phyloP scores from a whole-genome alignment of 64 coral and sea anemone genomes.

The Montipora sp. region DNA sequence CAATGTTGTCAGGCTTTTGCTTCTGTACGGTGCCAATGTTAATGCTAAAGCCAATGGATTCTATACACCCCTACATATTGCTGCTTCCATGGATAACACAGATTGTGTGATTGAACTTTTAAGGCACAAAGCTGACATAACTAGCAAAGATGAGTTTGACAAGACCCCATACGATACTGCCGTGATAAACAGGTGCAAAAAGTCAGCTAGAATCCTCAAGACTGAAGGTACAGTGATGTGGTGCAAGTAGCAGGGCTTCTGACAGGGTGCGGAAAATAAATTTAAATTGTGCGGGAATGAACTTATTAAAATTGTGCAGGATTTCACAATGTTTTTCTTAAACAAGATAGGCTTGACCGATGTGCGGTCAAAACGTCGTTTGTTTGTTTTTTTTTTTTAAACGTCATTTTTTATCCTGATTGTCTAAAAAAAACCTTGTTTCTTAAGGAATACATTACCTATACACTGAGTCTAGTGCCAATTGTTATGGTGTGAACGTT shows the following conservation, averaged over 20 bases:
- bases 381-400: too few species aligned
- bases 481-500: too few species aligned
- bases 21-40: constrained; percentile 85
- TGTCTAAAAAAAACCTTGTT: too few species aligned
- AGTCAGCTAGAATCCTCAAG: constrained; percentile 78
- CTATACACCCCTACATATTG: constrained; percentile 94
- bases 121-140: constrained; percentile 81
- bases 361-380: too few species aligned
- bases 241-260: neutral
- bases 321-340: too few species aligned
- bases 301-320: too few species aligned
- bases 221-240: constrained; percentile 64
- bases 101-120: constrained; percentile 87
- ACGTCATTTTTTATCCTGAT: too few species aligned
- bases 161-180: constrained; percentile 96
- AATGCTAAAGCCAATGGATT: constrained; percentile 90
- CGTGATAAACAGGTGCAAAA: constrained; percentile 65
- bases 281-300: too few species aligned
- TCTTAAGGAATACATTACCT: too few species aligned
- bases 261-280: too few species aligned
- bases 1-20: constrained; percentile 73
- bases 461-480: too few species aligned
- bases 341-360: too few species aligned
- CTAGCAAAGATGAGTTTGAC: constrained; percentile 81
- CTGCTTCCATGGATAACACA: constrained; percentile 83